Conservation (phyloP, 2,113 vertebrate genomes). For the Lepidothrix coronata region DNA sequence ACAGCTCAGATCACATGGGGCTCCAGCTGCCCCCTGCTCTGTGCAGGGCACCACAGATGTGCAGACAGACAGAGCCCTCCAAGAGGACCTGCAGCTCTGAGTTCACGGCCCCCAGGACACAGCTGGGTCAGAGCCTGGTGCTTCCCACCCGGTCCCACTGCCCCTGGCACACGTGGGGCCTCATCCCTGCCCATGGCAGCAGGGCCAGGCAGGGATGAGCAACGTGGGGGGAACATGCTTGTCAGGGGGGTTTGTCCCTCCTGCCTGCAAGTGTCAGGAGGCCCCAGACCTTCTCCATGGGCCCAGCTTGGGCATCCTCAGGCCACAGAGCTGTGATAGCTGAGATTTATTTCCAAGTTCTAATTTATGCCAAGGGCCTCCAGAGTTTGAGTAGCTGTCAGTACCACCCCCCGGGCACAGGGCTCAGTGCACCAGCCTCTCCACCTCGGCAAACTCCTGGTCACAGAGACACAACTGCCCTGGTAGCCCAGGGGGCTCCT, state of each 20-base stretch:
- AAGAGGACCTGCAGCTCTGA: not conserved
- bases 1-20: not conserved
- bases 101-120: accelerated
- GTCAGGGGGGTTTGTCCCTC: not conserved
- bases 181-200: not conserved
- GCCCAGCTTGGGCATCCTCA: not conserved
- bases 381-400: not conserved
- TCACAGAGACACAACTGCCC: not conserved
- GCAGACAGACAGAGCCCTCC: not conserved
- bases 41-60: accelerated
- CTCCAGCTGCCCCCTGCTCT: not conserved
- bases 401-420: accelerated
- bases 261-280: not conserved
- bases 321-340: not conserved
- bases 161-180: not conserved
- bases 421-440: not conserved
- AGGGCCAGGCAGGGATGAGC: not conserved
- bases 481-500: accelerated
- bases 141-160: not conserved
- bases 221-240: accelerated
- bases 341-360: not conserved
- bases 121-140: not conserved
- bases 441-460: accelerated
- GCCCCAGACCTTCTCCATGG: not conserved
- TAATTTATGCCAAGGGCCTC: not conserved